Percentiles rank a stretch among this genome's conserved stretches.
Evolutionary conservation across 2,113 vertebrate genomes (phyloP).

Genomic region (Syngnathus floridae): DNA sequence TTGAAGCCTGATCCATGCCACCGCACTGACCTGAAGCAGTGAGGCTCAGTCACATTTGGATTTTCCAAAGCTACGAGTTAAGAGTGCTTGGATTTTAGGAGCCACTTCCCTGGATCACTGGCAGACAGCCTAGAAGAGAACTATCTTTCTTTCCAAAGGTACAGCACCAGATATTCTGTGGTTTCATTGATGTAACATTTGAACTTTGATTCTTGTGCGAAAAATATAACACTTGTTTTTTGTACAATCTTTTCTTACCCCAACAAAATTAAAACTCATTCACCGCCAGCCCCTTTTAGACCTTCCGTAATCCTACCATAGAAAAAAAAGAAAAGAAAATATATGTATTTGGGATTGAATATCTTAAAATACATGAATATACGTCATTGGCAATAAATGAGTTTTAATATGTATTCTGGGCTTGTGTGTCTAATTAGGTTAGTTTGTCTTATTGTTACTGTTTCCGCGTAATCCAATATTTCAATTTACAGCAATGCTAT

Average conservation of each 20-base stretch:
- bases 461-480: background rate
- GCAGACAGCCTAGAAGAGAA: slow-evolving; percentile 39
- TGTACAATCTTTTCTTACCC: background rate
- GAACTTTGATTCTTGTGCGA: background rate
- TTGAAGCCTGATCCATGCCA: slow-evolving; percentile 50
- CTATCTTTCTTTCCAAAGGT: slow-evolving; percentile 57
- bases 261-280: background rate
- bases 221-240: background rate
- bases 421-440: background rate
- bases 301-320: no score
- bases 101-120: slow-evolving; percentile 38
- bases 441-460: background rate
- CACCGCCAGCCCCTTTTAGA: no score
- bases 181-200: background rate
- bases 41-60: slow-evolving; percentile 24
- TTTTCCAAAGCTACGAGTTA: slow-evolving; percentile 18
- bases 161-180: slow-evolving; percentile 42
- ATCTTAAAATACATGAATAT: no score
- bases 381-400: background rate
- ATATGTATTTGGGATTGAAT: no score
- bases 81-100: slow-evolving; percentile 31
- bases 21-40: slow-evolving; percentile 33
- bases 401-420: background rate
- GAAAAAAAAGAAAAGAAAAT: no score
- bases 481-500: no score